These are phyloP conservation scores for Stenotaenia linearis DNA, from an alignment of 2,888 invertebrate genomes.

Conservation along the genomic window DNA sequence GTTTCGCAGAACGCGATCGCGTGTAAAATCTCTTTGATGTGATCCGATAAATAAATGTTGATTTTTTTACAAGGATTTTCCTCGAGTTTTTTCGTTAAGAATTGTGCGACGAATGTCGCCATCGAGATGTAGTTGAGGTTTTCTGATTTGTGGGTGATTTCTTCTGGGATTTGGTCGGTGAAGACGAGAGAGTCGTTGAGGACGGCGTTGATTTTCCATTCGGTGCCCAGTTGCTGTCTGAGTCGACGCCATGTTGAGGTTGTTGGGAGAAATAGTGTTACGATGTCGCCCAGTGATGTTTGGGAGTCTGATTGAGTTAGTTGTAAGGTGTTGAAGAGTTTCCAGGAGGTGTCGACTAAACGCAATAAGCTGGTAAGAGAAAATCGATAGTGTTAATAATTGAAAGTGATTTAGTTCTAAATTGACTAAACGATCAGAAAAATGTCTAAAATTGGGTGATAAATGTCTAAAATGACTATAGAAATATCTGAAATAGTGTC, in stretches of 20 bases:
- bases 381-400: too few species aligned
- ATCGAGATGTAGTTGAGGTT: background rate
- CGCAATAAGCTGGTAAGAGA: too few species aligned
- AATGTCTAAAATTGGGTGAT: too few species aligned
- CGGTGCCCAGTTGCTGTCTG: background rate
- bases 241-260: background rate
- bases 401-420: too few species aligned
- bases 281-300: background rate
- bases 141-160: background rate
- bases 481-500: too few species aligned
- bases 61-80: background rate
- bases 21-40: background rate
- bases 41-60: background rate
- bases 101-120: background rate
- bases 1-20: background rate
- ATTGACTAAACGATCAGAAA: too few species aligned
- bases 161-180: background rate
- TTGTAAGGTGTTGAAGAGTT: too few species aligned
- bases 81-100: background rate
- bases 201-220: background rate
- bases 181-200: background rate
- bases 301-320: too few species aligned
- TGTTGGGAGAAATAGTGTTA: background rate
- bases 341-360: too few species aligned
- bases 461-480: too few species aligned